Percentiles rank a stretch among this genome's conserved stretches.
These are phyloP conservation scores for Bagarius yarrelli DNA, from an alignment of 2,113 vertebrate species.

Conservation along the genomic window DNA sequence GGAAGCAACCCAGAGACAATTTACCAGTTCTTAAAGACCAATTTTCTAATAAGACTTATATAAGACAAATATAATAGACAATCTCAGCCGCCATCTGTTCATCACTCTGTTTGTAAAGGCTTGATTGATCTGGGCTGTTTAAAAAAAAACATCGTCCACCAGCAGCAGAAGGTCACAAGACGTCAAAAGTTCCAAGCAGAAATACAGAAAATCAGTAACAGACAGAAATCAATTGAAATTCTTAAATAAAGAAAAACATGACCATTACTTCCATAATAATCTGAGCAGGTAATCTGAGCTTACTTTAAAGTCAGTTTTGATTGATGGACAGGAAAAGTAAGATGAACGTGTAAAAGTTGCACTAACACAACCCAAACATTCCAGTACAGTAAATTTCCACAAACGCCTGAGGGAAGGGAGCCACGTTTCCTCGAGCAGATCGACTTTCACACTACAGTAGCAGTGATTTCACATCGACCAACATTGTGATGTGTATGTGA, in stretches of 20 bases:
- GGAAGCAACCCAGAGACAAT: background rate
- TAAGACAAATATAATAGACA: background rate
- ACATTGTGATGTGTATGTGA: background rate
- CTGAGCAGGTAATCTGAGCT: background rate
- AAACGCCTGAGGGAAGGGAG: background rate
- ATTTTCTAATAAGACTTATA: too few species aligned
- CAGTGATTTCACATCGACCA: conserved; percentile 13
- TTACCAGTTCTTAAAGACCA: background rate
- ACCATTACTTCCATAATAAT: background rate
- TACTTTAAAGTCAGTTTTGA: background rate
- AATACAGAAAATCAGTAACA: background rate
- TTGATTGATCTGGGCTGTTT: background rate
- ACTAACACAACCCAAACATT: conserved; percentile 29
- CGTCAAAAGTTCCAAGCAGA: background rate
- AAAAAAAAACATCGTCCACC: background rate
- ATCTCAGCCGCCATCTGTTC: background rate
- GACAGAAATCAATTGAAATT: background rate
- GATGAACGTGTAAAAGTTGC: background rate
- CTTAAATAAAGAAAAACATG: background rate
- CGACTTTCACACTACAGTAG: conserved; percentile 34
- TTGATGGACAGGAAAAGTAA: conserved; percentile 1
- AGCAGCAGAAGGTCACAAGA: background rate
- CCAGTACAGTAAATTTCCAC: conserved; percentile 33
- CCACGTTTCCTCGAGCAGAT: conserved; percentile 1
- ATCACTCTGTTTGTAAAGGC: background rate